phyloP scores from a whole-genome alignment of 1,140 invertebrate species.

The Zaprionus camerounensis region DNA sequence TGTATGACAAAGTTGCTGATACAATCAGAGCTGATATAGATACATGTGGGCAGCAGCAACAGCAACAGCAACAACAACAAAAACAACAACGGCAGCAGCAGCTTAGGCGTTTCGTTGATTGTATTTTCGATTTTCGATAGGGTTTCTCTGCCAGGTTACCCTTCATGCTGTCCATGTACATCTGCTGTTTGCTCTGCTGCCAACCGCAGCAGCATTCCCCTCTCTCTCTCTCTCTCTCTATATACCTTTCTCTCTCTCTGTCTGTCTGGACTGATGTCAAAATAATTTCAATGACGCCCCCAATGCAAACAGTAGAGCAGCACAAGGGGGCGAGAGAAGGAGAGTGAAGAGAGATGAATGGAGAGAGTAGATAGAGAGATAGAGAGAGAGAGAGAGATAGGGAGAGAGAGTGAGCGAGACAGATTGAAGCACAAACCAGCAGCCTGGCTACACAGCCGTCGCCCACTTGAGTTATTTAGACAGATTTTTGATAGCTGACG shows the following conservation, averaged over 20 bases:
- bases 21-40: constrained; percentile 27
- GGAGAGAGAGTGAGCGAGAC: background rate
- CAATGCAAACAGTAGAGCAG: constrained; percentile 44
- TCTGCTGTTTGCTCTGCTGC: constrained; percentile 17
- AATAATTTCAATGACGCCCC: constrained; percentile 75
- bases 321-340: background rate
- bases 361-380: background rate
- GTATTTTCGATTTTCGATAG: constrained; percentile 17
- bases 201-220: constrained; percentile 5
- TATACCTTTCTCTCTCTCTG: background rate
- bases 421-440: background rate
- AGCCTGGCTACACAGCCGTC: background rate
- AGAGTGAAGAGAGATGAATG: background rate
- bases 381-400: background rate
- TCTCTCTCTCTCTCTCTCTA: background rate
- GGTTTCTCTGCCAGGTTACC: constrained; percentile 13
- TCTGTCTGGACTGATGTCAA: constrained; percentile 58
- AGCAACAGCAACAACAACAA: background rate
- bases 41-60: constrained; percentile 13
- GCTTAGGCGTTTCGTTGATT: constrained; percentile 41
- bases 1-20: constrained; percentile 23
- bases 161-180: background rate
- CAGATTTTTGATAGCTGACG: constrained; percentile 69
- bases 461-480: constrained; percentile 67
- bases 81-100: background rate